Conservation (phyloP, 1,140 invertebrate species). For the Spodoptera litura region DNA sequence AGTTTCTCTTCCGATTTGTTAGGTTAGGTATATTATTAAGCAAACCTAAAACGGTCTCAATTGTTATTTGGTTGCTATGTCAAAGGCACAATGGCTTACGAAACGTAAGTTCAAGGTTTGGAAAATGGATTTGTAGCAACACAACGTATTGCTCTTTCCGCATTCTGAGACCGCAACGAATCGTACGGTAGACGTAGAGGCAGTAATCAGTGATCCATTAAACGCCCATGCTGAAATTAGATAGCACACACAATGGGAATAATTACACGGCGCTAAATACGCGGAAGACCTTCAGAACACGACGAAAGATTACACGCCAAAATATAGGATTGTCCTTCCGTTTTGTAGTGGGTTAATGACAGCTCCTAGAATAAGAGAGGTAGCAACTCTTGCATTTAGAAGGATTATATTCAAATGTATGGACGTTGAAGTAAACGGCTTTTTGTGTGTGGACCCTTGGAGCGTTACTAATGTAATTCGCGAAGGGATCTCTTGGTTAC, state of each 20-base stretch:
- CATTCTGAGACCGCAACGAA: constrained; percentile 63
- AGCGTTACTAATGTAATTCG: constrained; percentile 62
- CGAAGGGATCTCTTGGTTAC: constrained; percentile 53
- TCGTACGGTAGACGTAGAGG: constrained; percentile 49
- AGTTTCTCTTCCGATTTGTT: constrained; percentile 5
- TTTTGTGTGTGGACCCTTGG: constrained; percentile 30
- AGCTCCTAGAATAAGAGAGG: neutral
- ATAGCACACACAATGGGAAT: constrained; percentile 59
- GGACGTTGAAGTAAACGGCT: neutral
- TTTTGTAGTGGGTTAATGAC: constrained; percentile 15
- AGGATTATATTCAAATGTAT: constrained; percentile 3
- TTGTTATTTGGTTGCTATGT: constrained; percentile 38
- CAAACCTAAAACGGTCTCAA: neutral
- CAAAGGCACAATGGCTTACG: constrained; percentile 52
- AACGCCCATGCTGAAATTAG: constrained; percentile 73
- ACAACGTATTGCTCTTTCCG: constrained; percentile 59
- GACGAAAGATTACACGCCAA: constrained; percentile 40
- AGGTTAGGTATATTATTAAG: neutral
- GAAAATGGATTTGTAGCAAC: constrained; percentile 54
- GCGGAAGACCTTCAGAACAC: constrained; percentile 54
- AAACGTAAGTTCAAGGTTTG: constrained; percentile 67
- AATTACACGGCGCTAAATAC: constrained; percentile 53
- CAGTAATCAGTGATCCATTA: constrained; percentile 67
- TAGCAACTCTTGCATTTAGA: neutral
- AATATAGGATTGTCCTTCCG: constrained; percentile 33